Evolutionary conservation across 2,113 vertebrate genomes (phyloP), one percentile per base, ranked within the genome.

Genomic region (Antennarius striatus): DNA sequence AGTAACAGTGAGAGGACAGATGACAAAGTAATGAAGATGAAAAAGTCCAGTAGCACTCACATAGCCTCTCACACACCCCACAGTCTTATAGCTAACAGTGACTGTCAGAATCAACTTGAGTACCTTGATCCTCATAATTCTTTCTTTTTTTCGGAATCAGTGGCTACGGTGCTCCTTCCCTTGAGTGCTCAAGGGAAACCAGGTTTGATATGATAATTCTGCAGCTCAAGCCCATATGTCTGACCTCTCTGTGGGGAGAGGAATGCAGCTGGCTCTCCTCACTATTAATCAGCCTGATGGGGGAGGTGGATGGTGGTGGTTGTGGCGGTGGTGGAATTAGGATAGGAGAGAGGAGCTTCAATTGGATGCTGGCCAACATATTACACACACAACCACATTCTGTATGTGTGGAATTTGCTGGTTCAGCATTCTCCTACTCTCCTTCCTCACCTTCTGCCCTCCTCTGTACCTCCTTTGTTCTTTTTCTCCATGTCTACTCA

Each of bases 191-290:
- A 45, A 77, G 46, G 65, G 77, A 80, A 86, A 77, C 60, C 75
- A 69, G 80, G 88, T 89, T 89, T 91, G 89, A 89, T 90, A 79
- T 90, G 88, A 90, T 91, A 91, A 91, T 90, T 88, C 81, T 70
- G 71, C 78, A 65, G 76, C 83, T 85, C 68, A 16, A 66, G 80
- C 86, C 89, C 89, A 90, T 92, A 90, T 89, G 87, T 65, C 80
- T 56, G 62, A 87, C 73, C 85, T 86, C 82, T 88, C 87, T 80
- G 56, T 57, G 61, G 86, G 83, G 84, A 86, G 68, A 87, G 51
- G 28, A 56, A 63, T 73, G 74, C 91, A 90, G 84, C 89, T 91
- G 89, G 79, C 82, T 85, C 77, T 70, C 70, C 84, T 91, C 82
- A 86, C 80, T 79, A 81, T 86, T 88, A 89, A 91, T 88, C 83